Conservation (phyloP, 2,888 invertebrate species). For the Desoria tigrina region DNA sequence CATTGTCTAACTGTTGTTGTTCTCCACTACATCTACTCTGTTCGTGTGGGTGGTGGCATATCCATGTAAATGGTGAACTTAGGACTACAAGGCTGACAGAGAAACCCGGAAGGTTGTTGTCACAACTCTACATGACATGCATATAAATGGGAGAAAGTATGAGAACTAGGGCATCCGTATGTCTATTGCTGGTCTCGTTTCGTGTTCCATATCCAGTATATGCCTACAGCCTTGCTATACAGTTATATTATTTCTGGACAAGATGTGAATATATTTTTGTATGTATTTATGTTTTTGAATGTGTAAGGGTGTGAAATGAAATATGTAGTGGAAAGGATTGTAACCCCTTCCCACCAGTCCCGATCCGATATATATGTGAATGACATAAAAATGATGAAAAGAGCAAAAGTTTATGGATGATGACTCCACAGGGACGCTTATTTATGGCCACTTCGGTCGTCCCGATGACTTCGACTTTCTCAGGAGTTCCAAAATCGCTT, state of each 20-base stretch:
- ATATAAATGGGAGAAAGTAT: conserved; percentile 10
- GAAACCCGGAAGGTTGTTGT: conserved; percentile 14
- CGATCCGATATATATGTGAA: neutral
- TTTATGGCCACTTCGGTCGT: conserved; percentile 53
- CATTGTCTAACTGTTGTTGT: no score
- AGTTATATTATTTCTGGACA: no score
- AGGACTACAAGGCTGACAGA: neutral
- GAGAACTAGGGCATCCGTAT: neutral
- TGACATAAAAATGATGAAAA: conserved; percentile 8
- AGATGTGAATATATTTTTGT: neutral
- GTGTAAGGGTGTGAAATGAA: neutral
- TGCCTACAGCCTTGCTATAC: neutral
- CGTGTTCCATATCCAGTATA: neutral
- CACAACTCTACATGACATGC: conserved; percentile 11
- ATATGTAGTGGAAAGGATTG: neutral
- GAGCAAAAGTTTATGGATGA: conserved; percentile 2
- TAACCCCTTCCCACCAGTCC: neutral
- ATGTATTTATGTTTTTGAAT: neutral
- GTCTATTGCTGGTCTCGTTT: neutral
- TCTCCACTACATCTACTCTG: no score
- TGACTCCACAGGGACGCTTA: conserved; percentile 50
- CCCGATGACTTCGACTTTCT: conserved; percentile 49
- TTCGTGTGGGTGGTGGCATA: no score
- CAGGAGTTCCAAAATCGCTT: conserved; percentile 37
- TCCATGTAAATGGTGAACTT: no score